Evolutionary conservation across 2,888 invertebrate species (phyloP), one percentile per base, ranked within the genome.

Genomic region (Trachelus stipa): DNA sequence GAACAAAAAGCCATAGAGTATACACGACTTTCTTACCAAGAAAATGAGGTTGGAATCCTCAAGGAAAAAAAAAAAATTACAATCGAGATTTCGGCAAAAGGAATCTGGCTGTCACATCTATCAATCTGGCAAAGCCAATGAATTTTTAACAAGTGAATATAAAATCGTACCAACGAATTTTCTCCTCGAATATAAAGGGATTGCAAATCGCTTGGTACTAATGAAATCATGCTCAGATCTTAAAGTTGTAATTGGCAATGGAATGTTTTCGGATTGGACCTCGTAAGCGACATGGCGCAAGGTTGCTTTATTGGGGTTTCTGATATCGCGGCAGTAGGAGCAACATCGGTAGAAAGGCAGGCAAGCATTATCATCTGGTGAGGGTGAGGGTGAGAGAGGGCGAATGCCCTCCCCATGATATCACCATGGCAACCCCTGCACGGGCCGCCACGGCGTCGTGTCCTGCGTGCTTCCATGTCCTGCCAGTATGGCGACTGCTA

Each of bases 371-470:
- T 91, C 89, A 90, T 90, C 89, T 83, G 80, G 33, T 56, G 56
- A 56, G 79, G 81, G 82, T 87, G 88, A 89, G 90, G 89, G 90
- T 87, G 88, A 86, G 88, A 88, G 88, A 90, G 90, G 88, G 89
- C 87, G 87, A 88, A 87, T 86, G 85, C 88, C 87, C 89, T 90
- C 88, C 81, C 81, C 87, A 87, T 86, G 83, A 86, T 83, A 90
- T 91, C 88, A 87, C 90, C 91, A 91, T 91, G 89, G 91, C 90
- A 91, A 91, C 91, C 88, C 91, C 90, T 88, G 84, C 84, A 86
- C 85, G 87, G 87, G 83, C 88, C 88, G 88, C 87, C 84, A 87
- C 87, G 87, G 87, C 86, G 87, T 88, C 86, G 82, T 88, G 87
- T 90, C 88, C 89, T 88, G 86, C 85, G 86, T 87, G 86, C 86